These are phyloP conservation scores for Progne subis DNA, from an alignment of 2,113 vertebrate genomes.

Conservation along the genomic window DNA sequence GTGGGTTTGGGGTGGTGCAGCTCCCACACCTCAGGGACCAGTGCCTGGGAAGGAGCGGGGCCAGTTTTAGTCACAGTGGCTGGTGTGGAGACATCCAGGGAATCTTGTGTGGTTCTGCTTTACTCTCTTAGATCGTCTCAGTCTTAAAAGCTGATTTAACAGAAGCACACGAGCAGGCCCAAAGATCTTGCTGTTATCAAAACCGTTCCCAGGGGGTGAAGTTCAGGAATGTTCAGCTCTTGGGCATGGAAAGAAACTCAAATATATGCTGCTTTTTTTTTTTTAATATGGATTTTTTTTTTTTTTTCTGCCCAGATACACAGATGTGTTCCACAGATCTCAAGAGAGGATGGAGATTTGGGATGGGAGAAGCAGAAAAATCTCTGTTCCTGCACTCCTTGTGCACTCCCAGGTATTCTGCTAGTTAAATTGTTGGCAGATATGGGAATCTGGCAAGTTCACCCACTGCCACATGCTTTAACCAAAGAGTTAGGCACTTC, in stretches of 20 bases:
- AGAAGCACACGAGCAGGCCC: background rate
- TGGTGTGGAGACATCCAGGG: background rate
- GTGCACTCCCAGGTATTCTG: background rate
- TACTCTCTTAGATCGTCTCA: background rate
- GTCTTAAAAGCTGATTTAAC: background rate
- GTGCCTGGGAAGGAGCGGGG: background rate
- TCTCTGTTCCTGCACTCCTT: background rate
- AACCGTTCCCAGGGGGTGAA: background rate
- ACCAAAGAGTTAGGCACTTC: background rate
- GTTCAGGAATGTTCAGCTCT: background rate
- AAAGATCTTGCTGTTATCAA: background rate
- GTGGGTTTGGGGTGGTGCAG: background rate
- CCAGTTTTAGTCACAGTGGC: background rate
- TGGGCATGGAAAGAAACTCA: background rate
- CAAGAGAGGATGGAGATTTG: fast-evolving
- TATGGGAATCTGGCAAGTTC: background rate
- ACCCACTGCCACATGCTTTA: background rate
- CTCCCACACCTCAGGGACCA: background rate
- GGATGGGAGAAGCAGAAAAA: background rate
- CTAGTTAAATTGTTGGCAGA: background rate
- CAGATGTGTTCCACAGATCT: background rate
- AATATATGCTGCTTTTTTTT: background rate
- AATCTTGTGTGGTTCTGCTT: background rate
- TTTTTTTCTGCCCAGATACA: background rate
- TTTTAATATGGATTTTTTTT: background rate